Conservation (phyloP, 2,888 invertebrate species). For the Subacronicta megacephala region DNA sequence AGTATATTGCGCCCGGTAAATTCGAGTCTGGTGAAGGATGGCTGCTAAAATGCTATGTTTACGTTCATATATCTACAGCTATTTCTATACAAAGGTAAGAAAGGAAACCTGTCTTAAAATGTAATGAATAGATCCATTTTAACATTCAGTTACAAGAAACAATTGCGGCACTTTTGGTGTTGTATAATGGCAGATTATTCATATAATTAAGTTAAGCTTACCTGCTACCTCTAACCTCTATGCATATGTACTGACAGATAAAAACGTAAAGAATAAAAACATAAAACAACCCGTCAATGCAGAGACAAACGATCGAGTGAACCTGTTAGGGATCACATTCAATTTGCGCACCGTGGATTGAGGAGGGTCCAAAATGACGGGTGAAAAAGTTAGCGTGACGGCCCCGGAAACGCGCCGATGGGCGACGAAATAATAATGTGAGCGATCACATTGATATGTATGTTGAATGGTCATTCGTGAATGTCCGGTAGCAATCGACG, state of each 20-base stretch:
- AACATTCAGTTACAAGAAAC: too few species aligned
- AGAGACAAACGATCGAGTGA: conserved; percentile 81
- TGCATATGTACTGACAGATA: conserved; percentile 10
- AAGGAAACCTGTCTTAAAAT: too few species aligned
- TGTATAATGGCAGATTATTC: too few species aligned
- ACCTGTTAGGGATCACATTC: conserved; percentile 86
- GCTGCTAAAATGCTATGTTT: conserved; percentile 36
- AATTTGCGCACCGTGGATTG: conserved; percentile 86
- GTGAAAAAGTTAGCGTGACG: conserved; percentile 67
- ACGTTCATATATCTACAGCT: conserved; percentile 18
- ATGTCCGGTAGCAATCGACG: conserved; percentile 42
- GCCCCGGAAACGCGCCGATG: conserved; percentile 57
- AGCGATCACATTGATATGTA: conserved; percentile 65
- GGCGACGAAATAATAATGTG: conserved; percentile 69
- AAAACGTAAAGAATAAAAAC: conserved; percentile 63
- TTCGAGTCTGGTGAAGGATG: conserved; percentile 44
- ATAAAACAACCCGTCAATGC: conserved; percentile 72
- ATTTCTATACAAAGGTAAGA: too few species aligned
- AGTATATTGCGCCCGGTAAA: conserved; percentile 56
- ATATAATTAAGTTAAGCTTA: too few species aligned
- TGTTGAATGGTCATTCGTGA: conserved; percentile 55
- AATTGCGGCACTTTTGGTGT: too few species aligned
- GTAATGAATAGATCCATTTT: too few species aligned
- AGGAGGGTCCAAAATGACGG: conserved; percentile 85
- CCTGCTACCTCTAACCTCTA: too few species aligned